A percentile compares a stretch with the other conserved stretches of the same genome.
Conservation (phyloP, 2,113 vertebrate genomes). For the Myrmecophaga tridactyla region DNA sequence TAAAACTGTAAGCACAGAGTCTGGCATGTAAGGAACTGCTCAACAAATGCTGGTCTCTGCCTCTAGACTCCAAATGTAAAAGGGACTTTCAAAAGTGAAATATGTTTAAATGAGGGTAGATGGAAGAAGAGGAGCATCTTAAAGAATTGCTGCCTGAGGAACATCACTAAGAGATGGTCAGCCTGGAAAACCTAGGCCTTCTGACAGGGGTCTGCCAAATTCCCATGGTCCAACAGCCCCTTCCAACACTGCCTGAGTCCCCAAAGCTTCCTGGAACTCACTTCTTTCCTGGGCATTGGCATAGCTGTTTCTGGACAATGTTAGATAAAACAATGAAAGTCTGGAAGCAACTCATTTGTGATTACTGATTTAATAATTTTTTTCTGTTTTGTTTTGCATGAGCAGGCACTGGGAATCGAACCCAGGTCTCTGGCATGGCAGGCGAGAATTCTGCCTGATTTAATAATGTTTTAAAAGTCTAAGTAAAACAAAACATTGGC, state of each 20-base stretch:
- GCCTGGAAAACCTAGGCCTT: not conserved
- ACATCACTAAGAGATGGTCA: not conserved
- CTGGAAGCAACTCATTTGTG: not conserved
- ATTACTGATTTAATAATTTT: not conserved
- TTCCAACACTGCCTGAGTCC: not conserved
- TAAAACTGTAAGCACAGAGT: not conserved
- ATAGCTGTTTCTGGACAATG: not conserved
- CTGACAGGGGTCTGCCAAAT: not conserved
- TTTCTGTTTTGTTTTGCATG: too few species aligned
- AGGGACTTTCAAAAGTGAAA: not conserved
- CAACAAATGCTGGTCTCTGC: not conserved
- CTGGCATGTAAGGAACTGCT: not conserved
- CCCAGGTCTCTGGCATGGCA: too few species aligned
- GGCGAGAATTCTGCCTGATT: too few species aligned
- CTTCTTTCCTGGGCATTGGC: not conserved
- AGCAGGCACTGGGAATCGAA: too few species aligned
- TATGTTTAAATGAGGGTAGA: not conserved
- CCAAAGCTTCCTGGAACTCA: not conserved
- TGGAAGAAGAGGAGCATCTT: not conserved
- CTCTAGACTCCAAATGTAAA: not conserved
- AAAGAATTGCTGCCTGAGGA: not conserved
- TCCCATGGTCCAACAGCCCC: not conserved
- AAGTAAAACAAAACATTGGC: not conserved
- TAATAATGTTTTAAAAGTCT: not conserved
- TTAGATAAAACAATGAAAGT: not conserved